A percentile compares a stretch with the other conserved stretches of the same genome.
These are phyloP conservation scores for Hirundo rustica DNA, from an alignment of 2,797 vertebrate species.

Conservation along the genomic window DNA sequence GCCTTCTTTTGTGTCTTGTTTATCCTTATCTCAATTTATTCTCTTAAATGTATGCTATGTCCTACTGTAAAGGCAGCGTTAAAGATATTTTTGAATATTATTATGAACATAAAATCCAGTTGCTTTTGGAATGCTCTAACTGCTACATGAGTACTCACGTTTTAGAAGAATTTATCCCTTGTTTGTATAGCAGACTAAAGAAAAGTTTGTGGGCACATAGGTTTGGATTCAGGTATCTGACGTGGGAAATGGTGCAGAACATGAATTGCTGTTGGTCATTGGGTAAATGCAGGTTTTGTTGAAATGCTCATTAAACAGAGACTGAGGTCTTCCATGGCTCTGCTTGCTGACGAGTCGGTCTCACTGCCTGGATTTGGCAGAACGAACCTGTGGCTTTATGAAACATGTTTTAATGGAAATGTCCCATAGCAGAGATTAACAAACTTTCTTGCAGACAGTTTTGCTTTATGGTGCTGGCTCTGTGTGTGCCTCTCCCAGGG, in stretches of 20 bases:
- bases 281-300: slow-evolving; percentile 30
- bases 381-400: neutral
- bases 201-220: neutral
- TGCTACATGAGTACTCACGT: neutral
- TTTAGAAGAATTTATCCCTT: neutral
- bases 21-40: neutral
- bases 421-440: slow-evolving; percentile 27
- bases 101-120: neutral
- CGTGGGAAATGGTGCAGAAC: neutral
- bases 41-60: neutral
- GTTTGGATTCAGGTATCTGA: neutral
- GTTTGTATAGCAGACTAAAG: neutral
- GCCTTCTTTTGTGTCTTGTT: slow-evolving; percentile 14
- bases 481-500: neutral
- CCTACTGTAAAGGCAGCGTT: neutral
- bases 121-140: neutral
- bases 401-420: slow-evolving; percentile 22
- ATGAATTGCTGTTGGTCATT: neutral
- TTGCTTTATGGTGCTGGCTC: slow-evolving; percentile 18
- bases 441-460: neutral
- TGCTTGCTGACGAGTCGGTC: neutral
- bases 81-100: neutral
- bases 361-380: slow-evolving; percentile 40
- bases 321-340: neutral
- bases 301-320: neutral